phyloP scores from a whole-genome alignment of 2,797 vertebrate genomes.

The Lepidocolaptes lacrymiger region DNA sequence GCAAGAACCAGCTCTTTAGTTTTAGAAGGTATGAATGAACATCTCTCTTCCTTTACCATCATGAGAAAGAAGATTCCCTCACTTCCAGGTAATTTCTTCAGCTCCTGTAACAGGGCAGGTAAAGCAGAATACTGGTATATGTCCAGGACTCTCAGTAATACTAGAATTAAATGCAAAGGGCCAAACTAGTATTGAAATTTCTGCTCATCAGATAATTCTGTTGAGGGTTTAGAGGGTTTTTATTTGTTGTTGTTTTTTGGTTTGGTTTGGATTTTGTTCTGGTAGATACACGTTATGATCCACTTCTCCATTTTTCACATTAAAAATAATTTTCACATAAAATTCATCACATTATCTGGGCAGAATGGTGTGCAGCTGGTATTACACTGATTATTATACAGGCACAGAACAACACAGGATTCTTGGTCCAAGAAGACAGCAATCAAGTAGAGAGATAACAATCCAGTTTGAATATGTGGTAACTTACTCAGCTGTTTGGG shows the following conservation, averaged over 20 bases:
- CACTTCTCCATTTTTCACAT: neutral
- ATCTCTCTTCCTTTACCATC: neutral
- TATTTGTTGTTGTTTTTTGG: too few relatives aligned
- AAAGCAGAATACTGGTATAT: accelerated
- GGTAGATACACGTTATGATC: neutral
- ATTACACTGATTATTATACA: neutral
- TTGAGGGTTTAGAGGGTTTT: neutral
- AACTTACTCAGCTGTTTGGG: neutral
- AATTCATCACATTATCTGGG: neutral
- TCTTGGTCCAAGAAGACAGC: neutral
- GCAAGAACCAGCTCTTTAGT: neutral
- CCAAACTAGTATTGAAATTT: neutral
- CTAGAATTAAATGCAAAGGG: neutral
- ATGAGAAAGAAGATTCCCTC: neutral
- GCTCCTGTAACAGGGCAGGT: neutral
- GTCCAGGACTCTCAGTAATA: neutral
- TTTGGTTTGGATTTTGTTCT: neutral
- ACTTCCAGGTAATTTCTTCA: neutral
- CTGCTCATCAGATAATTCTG: neutral
- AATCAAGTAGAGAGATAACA: neutral
- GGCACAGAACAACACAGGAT: neutral
- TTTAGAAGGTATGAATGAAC: neutral
- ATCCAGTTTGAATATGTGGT: neutral
- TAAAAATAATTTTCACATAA: too few relatives aligned
- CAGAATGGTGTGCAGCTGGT: neutral